A percentile compares a stretch with the other conserved stretches of the same genome.
These are phyloP conservation scores for Aphelenchoides fujianensis DNA, from an alignment of 1,140 invertebrate genomes.

Conservation along the genomic window DNA sequence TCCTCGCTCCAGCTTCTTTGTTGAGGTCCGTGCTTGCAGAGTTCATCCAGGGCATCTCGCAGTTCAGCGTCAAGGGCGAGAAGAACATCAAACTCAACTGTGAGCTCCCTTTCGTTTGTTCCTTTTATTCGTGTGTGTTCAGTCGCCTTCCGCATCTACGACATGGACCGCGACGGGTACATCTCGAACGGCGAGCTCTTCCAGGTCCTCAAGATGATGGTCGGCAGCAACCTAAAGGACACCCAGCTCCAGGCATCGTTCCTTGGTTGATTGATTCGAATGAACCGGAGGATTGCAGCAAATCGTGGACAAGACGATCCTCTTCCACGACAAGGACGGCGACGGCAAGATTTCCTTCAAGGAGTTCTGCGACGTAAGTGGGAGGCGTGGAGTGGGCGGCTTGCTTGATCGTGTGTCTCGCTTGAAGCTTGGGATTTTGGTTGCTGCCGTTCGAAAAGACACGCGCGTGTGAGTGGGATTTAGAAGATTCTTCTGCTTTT, in stretches of 20 bases:
- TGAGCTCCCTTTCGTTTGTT: conserved; percentile 27
- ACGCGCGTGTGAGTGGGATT: no score
- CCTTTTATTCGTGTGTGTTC: conserved; percentile 33
- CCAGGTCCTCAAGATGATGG: conserved; percentile 64
- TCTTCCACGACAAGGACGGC: conserved; percentile 63
- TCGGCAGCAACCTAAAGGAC: conserved; percentile 63
- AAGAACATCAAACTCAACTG: conserved; percentile 63
- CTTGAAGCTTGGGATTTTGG: no score
- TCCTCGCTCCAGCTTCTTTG: conserved; percentile 8
- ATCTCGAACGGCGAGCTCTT: conserved; percentile 64
- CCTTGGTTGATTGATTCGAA: no score
- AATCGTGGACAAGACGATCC: conserved; percentile 63
- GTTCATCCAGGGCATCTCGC: conserved; percentile 64
- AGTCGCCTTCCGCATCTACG: conserved; percentile 63
- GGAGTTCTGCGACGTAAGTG: conserved; percentile 63
- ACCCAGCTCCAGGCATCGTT: conserved; percentile 49
- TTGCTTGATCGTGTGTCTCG: no score
- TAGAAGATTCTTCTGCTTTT: no score
- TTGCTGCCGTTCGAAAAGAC: no score
- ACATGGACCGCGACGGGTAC: conserved; percentile 63
- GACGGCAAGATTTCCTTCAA: conserved; percentile 64
- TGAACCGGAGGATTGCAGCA: conserved; percentile 59
- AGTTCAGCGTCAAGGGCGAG: conserved; percentile 64
- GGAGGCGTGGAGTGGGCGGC: neutral
- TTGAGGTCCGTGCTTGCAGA: conserved; percentile 45